Base-by-base conservation (phyloP, 2,888 invertebrate genomes). In the Ophion ventricosus region DNA sequence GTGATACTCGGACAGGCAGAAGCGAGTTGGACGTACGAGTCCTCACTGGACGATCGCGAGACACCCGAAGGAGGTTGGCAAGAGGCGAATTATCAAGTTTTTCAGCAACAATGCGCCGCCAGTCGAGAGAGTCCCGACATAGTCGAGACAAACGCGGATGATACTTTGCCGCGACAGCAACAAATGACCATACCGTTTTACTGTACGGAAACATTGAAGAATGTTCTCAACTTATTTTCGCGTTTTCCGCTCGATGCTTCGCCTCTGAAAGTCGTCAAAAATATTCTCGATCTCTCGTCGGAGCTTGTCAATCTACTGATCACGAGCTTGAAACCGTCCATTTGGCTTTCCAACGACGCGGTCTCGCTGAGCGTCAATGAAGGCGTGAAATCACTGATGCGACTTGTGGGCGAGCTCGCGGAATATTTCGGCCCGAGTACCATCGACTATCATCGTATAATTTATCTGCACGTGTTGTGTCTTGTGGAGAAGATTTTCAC, bases 391-490 rank as follows among this genome's bases (percentile, higher is more conserved):
- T 57, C 63, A 3, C 83, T 92, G 4, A 94, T 96, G 91, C 93
- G 95, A n/a, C 92, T 95, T 85, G 90, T 95, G 83, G 96, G 95
- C 17, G 95, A 95, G 85, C 87, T 91, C 5, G 77, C 91, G 72
- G 89, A 91, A 74, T 90, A 91, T 80, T 90, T 92, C 81, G 88
- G 84, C 17, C 89, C 90, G 49, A 86, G 81, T 64, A 88, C 64
- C 61, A 67, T 90, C 25, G 90, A 94, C 88, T 85, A 90, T 43
- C 90, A 88, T 67, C 92, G 94, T 82, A 91, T 93, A 35, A 92
- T 93, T 1, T 94, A 95, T 86, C 88, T 95, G n/a, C 93, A 93
- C 87, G 89, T 95, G 78, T 85, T 94, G 54, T 92, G 92, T 78
- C 91, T 93, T 70, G 92, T 93, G 85, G 89, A 91, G 5, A 92